Base-by-base conservation (phyloP, 2,888 invertebrate species). In the Eulithis prunata region DNA sequence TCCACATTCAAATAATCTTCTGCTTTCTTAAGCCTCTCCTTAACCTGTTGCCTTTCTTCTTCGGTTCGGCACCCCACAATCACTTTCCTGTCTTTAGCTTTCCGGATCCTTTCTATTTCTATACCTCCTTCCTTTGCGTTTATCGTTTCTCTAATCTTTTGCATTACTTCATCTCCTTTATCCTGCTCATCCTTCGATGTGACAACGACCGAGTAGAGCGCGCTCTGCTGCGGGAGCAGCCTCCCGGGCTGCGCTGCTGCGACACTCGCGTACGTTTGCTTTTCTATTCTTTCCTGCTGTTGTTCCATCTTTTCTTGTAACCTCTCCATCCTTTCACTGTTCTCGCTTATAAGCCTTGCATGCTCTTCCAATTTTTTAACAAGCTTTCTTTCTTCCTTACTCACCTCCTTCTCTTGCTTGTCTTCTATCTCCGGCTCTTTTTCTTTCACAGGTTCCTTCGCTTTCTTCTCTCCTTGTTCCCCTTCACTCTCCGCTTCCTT, bases 31-130 rank as follows among this genome's bases (percentile, higher is more conserved):
- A 61, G 58, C 3, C 45, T 45, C 1, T 45, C 45, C 45, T 45
- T 3, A 11, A 45, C 2, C 7, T 2, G 6, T n/a, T 3, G 8
- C 7, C 45, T 45, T n/a, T 45, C 45, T 3, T 45, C 45, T n/a
- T 45, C 11, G 3, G 45, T 45, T 12, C 3, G 3, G 45, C 7
- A 45, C 5, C 45, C 45, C 7, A 45, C 45, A 5, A 45, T 45
- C 1, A 45, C 45, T 6, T 45, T 45, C 45, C 45, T 45, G 10
- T 45, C 45, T 3, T 67, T 62, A 52, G 66, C 57, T 62, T 62
- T 32, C 14, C 49, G 5, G 8, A 49, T 5, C 14, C 4, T 49
- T 11, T 45, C 45, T 12, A 45, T 11, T 12, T 4, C 12, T 45
- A 45, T 12, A 1, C 45, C 8, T 8, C 45, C 45, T 11, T 45